phyloP scores from a whole-genome alignment of 1,140 invertebrate species.

The Brachionus calyciflorus region DNA sequence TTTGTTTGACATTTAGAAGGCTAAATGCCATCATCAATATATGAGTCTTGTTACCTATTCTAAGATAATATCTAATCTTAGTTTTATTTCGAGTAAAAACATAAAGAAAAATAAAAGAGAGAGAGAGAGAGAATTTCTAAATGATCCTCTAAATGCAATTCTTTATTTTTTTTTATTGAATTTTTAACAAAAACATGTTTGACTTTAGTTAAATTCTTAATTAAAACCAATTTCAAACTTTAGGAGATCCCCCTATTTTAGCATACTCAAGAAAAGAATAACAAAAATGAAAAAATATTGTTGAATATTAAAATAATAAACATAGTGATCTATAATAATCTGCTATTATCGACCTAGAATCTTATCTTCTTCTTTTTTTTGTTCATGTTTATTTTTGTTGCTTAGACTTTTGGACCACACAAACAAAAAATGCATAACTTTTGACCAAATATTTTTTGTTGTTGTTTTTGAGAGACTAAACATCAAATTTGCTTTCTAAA shows the following conservation, averaged over 20 bases:
- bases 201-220: constrained; percentile 4
- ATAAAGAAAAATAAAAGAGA: too few species aligned
- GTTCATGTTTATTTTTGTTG: constrained; percentile 28
- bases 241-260: not conserved
- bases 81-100: too few species aligned
- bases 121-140: too few species aligned
- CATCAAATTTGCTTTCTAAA: too few species aligned
- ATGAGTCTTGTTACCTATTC: constrained; percentile 12
- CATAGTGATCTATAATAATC: constrained; percentile 29
- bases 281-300: not conserved
- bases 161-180: too few species aligned
- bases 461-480: too few species aligned
- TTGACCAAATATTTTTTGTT: too few species aligned
- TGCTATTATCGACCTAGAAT: constrained; percentile 34
- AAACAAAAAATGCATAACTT: too few species aligned
- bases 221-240: constrained; percentile 40
- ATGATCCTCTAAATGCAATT: constrained; percentile 36
- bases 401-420: too few species aligned
- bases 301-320: constrained; percentile 42
- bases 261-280: not conserved
- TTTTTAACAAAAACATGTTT: constrained; percentile 25
- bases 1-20: constrained; percentile 7
- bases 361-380: too few species aligned
- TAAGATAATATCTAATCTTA: constrained; percentile 40
- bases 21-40: constrained; percentile 29